These are phyloP conservation scores for Sympetrum striolatum DNA, from an alignment of 2,888 invertebrate genomes.

Conservation along the genomic window DNA sequence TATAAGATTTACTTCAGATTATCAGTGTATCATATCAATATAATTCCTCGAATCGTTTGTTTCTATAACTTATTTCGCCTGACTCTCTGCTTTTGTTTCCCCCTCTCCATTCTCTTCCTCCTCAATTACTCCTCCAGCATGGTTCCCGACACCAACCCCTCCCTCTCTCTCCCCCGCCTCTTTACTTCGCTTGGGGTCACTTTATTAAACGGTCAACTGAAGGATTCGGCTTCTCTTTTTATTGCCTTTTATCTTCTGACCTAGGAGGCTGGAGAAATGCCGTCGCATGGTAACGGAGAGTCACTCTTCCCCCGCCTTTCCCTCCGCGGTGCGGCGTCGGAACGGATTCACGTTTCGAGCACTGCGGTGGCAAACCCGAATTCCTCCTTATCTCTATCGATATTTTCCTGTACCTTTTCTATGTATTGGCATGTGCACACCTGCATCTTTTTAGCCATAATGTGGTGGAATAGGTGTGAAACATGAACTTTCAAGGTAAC, in stretches of 20 bases:
- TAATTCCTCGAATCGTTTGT: too few relatives aligned
- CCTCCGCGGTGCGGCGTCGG: not conserved
- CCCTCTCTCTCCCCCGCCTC: not conserved
- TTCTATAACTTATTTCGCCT: too few relatives aligned
- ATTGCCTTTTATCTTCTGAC: not conserved
- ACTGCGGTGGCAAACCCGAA: not conserved
- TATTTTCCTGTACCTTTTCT: not conserved
- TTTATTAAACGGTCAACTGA: not conserved
- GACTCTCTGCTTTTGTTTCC: too few relatives aligned
- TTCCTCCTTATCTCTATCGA: not conserved
- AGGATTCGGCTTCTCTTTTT: not conserved
- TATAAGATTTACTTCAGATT: too few relatives aligned
- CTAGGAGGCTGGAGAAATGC: not conserved
- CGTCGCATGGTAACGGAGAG: not conserved
- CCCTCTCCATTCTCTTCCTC: too few relatives aligned
- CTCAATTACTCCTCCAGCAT: not conserved
- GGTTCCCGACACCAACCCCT: not conserved
- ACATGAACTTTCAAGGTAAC: too few relatives aligned
- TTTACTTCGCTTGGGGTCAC: not conserved
- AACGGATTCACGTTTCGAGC: not conserved
- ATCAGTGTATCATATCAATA: too few relatives aligned
- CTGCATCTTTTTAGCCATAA: too few relatives aligned
- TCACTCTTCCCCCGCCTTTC: not conserved
- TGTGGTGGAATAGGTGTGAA: too few relatives aligned
- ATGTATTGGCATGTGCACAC: not conserved